Evolutionary conservation across 2,113 vertebrate genomes (phyloP).

Genomic region (Scophthalmus maximus): DNA sequence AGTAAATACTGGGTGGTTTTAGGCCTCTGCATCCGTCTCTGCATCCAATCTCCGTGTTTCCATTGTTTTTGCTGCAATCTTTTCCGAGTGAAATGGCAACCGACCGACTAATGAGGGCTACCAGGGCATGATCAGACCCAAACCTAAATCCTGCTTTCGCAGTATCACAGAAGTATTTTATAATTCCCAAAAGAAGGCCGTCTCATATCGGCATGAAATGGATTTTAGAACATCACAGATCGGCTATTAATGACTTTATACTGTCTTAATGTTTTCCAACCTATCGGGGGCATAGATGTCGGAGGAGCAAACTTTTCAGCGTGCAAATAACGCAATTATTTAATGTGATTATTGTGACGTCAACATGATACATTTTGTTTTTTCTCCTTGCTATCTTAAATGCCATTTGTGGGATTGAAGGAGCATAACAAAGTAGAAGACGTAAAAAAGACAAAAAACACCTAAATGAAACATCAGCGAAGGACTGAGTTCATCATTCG

Average conservation of each 20-base stretch:
- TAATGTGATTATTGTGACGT: constrained; percentile 26
- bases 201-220: too few relatives aligned
- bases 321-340: constrained; percentile 42
- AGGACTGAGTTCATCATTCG: background rate
- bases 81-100: too few relatives aligned
- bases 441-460: background rate
- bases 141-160: too few relatives aligned
- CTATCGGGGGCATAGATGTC: background rate
- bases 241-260: background rate
- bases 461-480: constrained; percentile 9
- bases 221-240: background rate
- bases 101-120: too few relatives aligned
- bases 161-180: constrained; percentile 15
- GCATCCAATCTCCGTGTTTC: constrained; percentile 26
- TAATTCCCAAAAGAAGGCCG: too few relatives aligned
- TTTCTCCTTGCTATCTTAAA: constrained; percentile 1
- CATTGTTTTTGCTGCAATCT: constrained; percentile 44
- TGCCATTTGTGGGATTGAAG: background rate
- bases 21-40: constrained; percentile 52
- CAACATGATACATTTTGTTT: constrained; percentile 37
- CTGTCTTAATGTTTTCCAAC: constrained; percentile 28
- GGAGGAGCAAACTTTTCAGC: background rate
- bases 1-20: constrained; percentile 67
- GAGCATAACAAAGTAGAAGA: background rate
- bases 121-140: too few relatives aligned